Evolutionary conservation across 2,797 vertebrate species (phyloP), one percentile per base, ranked within the genome.

Genomic region (Naso thynnoides): DNA sequence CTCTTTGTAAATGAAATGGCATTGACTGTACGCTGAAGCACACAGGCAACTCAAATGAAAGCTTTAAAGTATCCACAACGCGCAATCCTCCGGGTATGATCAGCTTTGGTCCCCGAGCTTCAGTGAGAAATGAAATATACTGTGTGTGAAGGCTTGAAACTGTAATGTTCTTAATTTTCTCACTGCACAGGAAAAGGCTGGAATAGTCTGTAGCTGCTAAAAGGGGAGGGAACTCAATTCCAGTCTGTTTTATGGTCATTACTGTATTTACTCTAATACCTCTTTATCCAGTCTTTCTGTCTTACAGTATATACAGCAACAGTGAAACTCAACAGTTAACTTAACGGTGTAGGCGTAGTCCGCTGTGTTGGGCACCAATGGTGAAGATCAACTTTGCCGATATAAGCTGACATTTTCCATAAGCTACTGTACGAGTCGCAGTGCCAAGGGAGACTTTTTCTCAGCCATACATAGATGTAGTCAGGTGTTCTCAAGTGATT

Each of bases 151-250:
- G 94, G 92, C 93, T 93, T 87, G 85, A 91, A 91, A 93, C 93
- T 95, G 93, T 94, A 94, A 92, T 81, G 88, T 89, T 86, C 90
- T 94, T 89, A 91, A 93, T 89, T 79, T 82, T 82, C 83, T 86
- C 84, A 52, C 83, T 75, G 88, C 88, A 91, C 76, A 87, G 88
- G 65, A 86, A 36, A 85, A 76, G 77, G 68, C 78, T 83, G 79
- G 77, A 78, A 73, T 50, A 72, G 75, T 88, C 79, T 85, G 78
- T 88, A 85, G 93, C 93, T 94, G 93, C 93, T 95, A 87, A 73
- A 84, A 52, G 59, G 71, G 75, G 66, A 74, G 73, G 76, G 81
- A 76, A 62, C 72, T 82, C 55, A 86, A 88, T 92, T 90, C 81
- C 88, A 68, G 82, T 81, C 86, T 90, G 80, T 83, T 84, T 39